These are phyloP conservation scores for Meloe dianella DNA, from an alignment of 2,888 invertebrate genomes.

Conservation along the genomic window DNA sequence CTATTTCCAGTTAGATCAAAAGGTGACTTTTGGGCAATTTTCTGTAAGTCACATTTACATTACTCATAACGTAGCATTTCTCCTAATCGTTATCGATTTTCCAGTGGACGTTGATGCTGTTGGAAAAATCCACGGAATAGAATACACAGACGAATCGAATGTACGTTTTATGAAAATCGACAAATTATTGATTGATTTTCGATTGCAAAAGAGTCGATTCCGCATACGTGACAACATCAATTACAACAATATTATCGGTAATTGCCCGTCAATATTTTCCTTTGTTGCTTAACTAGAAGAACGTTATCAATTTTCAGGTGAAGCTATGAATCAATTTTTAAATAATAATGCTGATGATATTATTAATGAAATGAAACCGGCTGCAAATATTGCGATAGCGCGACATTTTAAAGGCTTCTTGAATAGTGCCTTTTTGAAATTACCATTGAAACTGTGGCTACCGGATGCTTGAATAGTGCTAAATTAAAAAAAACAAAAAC, in stretches of 20 bases:
- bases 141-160: conserved; percentile 64
- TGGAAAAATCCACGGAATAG: conserved; percentile 74
- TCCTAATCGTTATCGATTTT: no score
- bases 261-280: no score
- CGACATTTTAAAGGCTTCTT: conserved; percentile 77
- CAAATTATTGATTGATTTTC: conserved; percentile 73
- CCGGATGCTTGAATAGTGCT: conserved; percentile 48
- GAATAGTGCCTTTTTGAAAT: conserved; percentile 73
- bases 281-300: no score
- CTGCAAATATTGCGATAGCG: conserved; percentile 73
- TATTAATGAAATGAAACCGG: conserved; percentile 82
- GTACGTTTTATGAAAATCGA: conserved; percentile 73
- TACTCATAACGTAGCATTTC: no score
- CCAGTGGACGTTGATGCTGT: conserved; percentile 74
- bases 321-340: conserved; percentile 84
- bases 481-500: background rate
- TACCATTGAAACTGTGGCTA: conserved; percentile 76
- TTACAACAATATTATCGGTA: conserved; percentile 78
- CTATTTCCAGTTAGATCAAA: conserved; percentile 79
- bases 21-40: conserved; percentile 82
- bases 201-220: conserved; percentile 72
- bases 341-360: conserved; percentile 82
- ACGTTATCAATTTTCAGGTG: conserved; percentile 67
- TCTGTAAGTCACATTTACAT: conserved; percentile 66
- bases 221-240: conserved; percentile 75